Conservation (phyloP, 2,797 vertebrate species). For the Mormyrus hasselquistii region DNA sequence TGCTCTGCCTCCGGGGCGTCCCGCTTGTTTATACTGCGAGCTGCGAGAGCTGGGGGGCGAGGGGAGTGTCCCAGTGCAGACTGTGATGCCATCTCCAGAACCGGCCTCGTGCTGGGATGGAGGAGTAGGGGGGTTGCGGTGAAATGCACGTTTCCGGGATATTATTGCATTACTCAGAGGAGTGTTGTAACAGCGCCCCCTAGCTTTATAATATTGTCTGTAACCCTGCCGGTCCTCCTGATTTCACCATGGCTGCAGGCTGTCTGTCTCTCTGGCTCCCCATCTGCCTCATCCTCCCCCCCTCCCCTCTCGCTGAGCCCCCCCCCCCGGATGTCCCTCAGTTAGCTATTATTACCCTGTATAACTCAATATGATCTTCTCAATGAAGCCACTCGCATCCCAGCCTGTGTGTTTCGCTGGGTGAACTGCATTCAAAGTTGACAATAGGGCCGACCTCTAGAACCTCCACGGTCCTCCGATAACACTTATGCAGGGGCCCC, state of each 20-base stretch:
- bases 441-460: neutral
- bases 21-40: neutral
- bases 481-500: conserved; percentile 54
- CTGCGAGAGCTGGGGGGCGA: neutral
- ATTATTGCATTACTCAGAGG: neutral
- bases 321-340: neutral
- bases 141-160: neutral
- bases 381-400: neutral
- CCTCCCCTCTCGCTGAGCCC: neutral
- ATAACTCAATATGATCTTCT: neutral
- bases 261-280: neutral
- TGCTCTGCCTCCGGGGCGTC: neutral
- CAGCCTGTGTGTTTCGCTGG: neutral
- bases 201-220: neutral
- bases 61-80: neutral
- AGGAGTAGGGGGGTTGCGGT: neutral
- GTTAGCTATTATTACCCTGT: neutral
- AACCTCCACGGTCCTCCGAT: conserved; percentile 48
- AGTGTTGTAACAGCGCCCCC: neutral
- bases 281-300: neutral
- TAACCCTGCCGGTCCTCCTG: neutral
- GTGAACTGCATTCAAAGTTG: neutral
- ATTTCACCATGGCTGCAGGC: neutral
- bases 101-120: too few relatives aligned
- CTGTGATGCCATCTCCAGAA: neutral